Base-by-base conservation (phyloP, 1,140 invertebrate genomes). In the Bilobella aurantiaca region DNA sequence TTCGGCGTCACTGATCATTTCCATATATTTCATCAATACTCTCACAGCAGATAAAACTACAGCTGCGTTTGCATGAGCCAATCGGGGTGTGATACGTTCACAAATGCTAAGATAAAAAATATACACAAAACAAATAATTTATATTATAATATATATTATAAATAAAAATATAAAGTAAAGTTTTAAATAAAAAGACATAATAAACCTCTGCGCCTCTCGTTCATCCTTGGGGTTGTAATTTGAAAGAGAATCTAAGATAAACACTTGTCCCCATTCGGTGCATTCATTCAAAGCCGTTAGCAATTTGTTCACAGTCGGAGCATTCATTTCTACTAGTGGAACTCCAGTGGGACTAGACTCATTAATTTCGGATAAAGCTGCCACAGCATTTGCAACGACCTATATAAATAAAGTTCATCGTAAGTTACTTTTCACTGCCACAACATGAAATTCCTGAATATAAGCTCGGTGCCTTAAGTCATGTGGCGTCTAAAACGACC, bases 21-120 rank as follows among this genome's bases (percentile, higher is more conserved):
- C 96, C 84, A 99, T 93, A 64, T 98, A 84, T 78, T 99, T 98
- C 49, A 87, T 78, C 23, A 74, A 16, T 67, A 91, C 91, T 84
- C 98, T 99, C 1, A 99, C 95, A 69, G 97, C 95, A 32, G 94
- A 98, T 0, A 99, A 80, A 0, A 99, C 97, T n/a, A 99, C 97
- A 42, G 96, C 97, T 46, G 97, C 96, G 80, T 99, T 99, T 3
- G 97, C 97, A 82, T 99, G 97, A 28, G 97, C 96, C 64, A 99
- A 80, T 32, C 97, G 82, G 2, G 97, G 97, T 16, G 95, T 98
- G 66, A 99, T 98, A 69, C 97, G 81, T 80, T 99, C 97, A 78
- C 95, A 98, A 72, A 99, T 97, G 71, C 93, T 85, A 73, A 1
- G 74, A 75, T 63, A 30, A 66, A 57, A 74, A 67, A 58, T 2